Conservation (phyloP, 1,140 invertebrate species). For the Aphaenogaster floridana region DNA sequence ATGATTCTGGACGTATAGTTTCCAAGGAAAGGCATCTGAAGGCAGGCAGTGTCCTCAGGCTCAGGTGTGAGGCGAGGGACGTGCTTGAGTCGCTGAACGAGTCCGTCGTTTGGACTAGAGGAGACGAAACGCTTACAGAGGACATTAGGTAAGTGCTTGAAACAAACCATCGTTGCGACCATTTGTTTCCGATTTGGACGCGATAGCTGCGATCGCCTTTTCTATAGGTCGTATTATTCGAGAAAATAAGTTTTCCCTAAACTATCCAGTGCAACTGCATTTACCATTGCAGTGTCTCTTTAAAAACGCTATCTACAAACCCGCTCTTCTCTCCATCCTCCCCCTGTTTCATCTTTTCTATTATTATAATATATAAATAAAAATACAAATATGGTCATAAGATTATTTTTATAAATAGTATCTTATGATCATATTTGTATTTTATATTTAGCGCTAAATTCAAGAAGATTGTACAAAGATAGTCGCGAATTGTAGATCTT, state of each 20-base stretch:
- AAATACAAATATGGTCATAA: too few species aligned
- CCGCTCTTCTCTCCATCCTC: not conserved
- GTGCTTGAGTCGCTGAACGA: conserved; percentile 84
- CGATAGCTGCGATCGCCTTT: not conserved
- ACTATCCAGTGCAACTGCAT: not conserved
- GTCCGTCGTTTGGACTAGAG: conserved; percentile 85
- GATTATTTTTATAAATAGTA: not conserved
- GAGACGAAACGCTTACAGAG: conserved; percentile 84
- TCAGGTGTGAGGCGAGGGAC: conserved; percentile 87
- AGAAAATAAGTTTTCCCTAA: not conserved
- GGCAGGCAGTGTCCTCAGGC: conserved; percentile 87
- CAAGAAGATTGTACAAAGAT: not conserved
- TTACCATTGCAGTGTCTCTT: not conserved
- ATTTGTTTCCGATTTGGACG: conserved; percentile 15
- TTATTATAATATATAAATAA: not conserved
- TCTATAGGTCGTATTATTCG: conserved; percentile 23
- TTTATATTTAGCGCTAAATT: not conserved
- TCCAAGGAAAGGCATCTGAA: conserved; percentile 87
- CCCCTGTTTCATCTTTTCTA: not conserved
- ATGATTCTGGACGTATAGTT: conserved; percentile 87
- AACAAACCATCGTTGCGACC: not conserved
- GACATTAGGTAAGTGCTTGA: conserved; percentile 84
- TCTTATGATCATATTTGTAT: not conserved
- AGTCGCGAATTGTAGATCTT: not conserved
- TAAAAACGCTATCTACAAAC: not conserved